These are phyloP conservation scores for Gobius niger DNA, from an alignment of 2,113 vertebrate genomes.

Conservation along the genomic window DNA sequence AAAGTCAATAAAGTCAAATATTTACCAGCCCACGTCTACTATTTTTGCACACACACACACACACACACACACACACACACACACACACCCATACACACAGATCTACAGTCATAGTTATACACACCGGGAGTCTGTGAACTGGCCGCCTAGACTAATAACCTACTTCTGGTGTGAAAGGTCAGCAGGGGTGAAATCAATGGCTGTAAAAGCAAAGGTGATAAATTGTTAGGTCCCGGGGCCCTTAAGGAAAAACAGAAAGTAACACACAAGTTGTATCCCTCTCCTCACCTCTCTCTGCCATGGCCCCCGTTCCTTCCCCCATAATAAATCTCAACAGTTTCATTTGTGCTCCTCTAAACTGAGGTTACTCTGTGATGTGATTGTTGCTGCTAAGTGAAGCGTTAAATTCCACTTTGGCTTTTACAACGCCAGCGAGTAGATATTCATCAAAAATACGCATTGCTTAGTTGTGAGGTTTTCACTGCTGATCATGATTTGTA, in stretches of 20 bases:
- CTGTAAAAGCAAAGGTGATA: slow-evolving; percentile 81
- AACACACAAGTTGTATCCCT: slow-evolving; percentile 64
- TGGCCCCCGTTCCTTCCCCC: slow-evolving; percentile 64
- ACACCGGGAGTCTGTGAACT: slow-evolving; percentile 8
- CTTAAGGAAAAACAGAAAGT: slow-evolving; percentile 73
- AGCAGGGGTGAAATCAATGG: slow-evolving; percentile 69
- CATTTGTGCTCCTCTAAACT: slow-evolving; percentile 51
- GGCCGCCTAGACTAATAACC: slow-evolving; percentile 62
- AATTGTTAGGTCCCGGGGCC: slow-evolving; percentile 68
- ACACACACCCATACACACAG: slow-evolving; percentile 25
- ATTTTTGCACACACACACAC: slow-evolving; percentile 32
- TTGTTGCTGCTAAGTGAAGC: slow-evolving; percentile 54
- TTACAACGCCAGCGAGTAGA: not conserved
- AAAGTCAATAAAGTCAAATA: slow-evolving; percentile 36
- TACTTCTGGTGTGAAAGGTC: slow-evolving; percentile 66
- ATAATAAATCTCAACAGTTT: slow-evolving; percentile 73
- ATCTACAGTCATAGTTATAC: slow-evolving; percentile 11
- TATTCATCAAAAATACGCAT: not conserved
- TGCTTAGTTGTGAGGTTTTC: not conserved
- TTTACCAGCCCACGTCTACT: slow-evolving; percentile 25
- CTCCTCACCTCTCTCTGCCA: slow-evolving; percentile 47
- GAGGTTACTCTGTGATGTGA: slow-evolving; percentile 47
- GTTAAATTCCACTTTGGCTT: slow-evolving; percentile 54
- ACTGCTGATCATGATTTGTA: slow-evolving; percentile 27
- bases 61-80: slow-evolving; percentile 11